Evolutionary conservation across 1,140 invertebrate genomes (phyloP).

Genomic region (Panulirus ornatus): DNA sequence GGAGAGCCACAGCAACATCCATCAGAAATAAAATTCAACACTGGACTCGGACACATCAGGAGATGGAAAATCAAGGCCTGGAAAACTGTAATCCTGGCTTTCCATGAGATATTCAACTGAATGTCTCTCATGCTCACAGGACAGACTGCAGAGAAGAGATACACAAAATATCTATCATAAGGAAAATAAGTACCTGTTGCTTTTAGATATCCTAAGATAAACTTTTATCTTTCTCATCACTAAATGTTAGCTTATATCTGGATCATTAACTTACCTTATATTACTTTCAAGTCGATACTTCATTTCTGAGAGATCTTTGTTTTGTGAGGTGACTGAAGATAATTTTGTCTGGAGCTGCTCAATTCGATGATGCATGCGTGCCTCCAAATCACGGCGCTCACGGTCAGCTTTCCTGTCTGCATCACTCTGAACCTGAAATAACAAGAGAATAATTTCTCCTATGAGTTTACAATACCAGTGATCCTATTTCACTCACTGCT

Average conservation of each 20-base stretch:
- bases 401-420: slow-evolving; percentile 54
- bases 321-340: slow-evolving; percentile 45
- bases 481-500: too few relatives aligned
- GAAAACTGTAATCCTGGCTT: too few relatives aligned
- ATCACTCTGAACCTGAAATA: slow-evolving; percentile 52
- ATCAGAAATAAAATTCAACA: too few relatives aligned
- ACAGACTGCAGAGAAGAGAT: too few relatives aligned
- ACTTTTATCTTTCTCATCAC: background rate
- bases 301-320: slow-evolving; percentile 49
- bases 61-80: too few relatives aligned
- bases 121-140: too few relatives aligned
- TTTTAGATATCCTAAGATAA: too few relatives aligned
- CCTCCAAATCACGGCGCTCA: slow-evolving; percentile 41
- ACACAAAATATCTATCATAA: background rate
- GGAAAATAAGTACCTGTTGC: background rate
- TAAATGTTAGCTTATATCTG: background rate
- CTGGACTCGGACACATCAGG: too few relatives aligned
- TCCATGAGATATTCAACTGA: too few relatives aligned
- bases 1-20: too few relatives aligned
- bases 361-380: slow-evolving; percentile 23
- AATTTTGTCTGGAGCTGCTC: slow-evolving; percentile 54
- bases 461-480: too few relatives aligned
- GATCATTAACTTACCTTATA: slow-evolving; percentile 29
- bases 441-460: background rate
- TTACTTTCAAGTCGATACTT: slow-evolving; percentile 36